A percentile compares a stretch with the other conserved stretches of the same genome.
Conservation (phyloP, 2,888 invertebrate genomes). For the Alitta virens region DNA sequence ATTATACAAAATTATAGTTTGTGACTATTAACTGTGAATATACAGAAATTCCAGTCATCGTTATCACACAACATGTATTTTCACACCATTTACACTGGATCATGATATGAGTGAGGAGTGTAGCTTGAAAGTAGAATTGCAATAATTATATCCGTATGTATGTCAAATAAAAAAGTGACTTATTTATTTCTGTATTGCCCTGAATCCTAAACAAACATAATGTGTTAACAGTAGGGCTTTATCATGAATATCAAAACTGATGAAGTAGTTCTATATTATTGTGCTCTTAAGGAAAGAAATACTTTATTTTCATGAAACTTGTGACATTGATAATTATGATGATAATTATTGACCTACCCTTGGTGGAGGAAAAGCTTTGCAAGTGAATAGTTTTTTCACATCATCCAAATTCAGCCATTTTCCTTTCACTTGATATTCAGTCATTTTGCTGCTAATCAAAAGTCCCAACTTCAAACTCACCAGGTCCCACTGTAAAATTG, state of each 20-base stretch:
- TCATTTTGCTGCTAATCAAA: conserved; percentile 37
- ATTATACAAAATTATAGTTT: no score
- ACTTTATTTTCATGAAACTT: no score
- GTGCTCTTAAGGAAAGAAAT: no score
- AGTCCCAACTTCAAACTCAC: conserved; percentile 46
- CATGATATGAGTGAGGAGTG: no score
- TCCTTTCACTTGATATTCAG: conserved; percentile 7
- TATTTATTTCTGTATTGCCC: neutral
- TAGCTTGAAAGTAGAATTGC: no score
- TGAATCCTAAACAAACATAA: neutral
- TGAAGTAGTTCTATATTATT: no score
- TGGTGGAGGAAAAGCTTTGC: conserved; percentile 25
- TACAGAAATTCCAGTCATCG: no score
- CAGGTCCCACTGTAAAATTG: conserved; percentile 57
- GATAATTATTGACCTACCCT: conserved; percentile 18
- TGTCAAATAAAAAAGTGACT: no score
- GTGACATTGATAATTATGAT: neutral
- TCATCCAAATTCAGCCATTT: conserved; percentile 27
- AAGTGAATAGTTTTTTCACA: conserved; percentile 25
- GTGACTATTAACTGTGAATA: no score
- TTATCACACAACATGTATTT: no score
- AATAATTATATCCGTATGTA: no score
- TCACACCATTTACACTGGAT: no score
- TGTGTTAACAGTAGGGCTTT: neutral
- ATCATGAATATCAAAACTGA: neutral